Base-by-base conservation (phyloP, 1,140 invertebrate genomes). In the Pseudomyrmex dendroicus region DNA sequence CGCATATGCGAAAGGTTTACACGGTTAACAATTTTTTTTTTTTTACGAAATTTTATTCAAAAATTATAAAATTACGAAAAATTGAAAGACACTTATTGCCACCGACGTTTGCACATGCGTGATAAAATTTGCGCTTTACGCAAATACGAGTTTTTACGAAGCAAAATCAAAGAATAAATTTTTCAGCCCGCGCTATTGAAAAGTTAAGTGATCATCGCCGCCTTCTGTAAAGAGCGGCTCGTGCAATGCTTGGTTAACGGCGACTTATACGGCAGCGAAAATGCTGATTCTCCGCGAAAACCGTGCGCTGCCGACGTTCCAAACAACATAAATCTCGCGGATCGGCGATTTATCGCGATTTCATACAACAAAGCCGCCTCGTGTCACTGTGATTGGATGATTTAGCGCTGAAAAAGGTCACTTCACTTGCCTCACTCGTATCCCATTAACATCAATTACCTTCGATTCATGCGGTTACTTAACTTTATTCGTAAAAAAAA, bases 371-470 rank as follows among this genome's bases (percentile, higher is more conserved):
- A 12, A 61, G 68, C 5, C 20, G 57, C 73, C 22, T 7, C 35
- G 44, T 73, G 56, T 56, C 54, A 46, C 15, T 63, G 48, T 22
- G 64, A 78, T 78, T 67, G 46, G 22, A 20, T 70, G 35, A 78
- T 80, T 78, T 20, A 50, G 57, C 64, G 76, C n/a, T 15, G 50
- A 61, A 64, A 59, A 59, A 12, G 25, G n/a, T 72, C 54, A 50
- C 35, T 35, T 25, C 66, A 48, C 54, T 13, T 78, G 76, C 20
- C 64, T 67, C 46, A 44, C 1, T 25, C n/a, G 20, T 52, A 46
- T 54, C 50, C 52, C 54, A 70, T 78, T 78, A 70, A 70, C 57
- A 68, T 78, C 64, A 78, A 78, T 78, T 78, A 70, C 68, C 44
- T 25, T 54, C 44, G 5, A 78, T 78, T 46, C 10, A 46, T 10